Evolutionary conservation across 2,888 invertebrate genomes (phyloP), one percentile per base, ranked within the genome.

Genomic region (Micoletzkya japonica): DNA sequence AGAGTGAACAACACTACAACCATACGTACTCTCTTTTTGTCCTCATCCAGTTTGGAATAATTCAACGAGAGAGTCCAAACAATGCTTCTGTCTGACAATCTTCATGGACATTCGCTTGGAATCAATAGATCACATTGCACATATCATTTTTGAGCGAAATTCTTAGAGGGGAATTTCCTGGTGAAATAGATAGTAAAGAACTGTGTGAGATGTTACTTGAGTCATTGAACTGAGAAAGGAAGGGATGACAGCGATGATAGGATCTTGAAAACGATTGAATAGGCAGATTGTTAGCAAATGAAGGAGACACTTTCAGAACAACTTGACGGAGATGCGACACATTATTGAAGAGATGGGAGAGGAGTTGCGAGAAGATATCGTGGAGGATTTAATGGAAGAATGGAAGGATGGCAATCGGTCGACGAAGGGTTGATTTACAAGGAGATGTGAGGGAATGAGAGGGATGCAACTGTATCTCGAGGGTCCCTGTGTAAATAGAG

Each of bases 331-430:
- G n/a, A 44, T 60, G 24, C 60, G 60, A 14, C n/a, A 28, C 44
- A 4, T 60, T 2, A 60, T 60, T 32, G 60, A 60, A n/a, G 14
- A 60, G 26, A 60, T 60, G 60, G 60, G 60, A 20, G 60, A 60
- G 26, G 60, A 60, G 24, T 34, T 60, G n/a, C 37, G 32, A 32
- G 32, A n/a, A 30, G 60, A 60, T 28, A 39, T 60, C 37, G 60
- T 60, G 37, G 60, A 60, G 28, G 60, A 60, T 3, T 28, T 60
- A n/a, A 44, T 44, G 39, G 60, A 60, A 28, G 60, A 60, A 44
- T 44, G 44, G 44, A 44, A 44, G 14, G 14, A 44, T 44, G 44
- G 20, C 10, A 44, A 34, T n/a, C 34, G 26, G 26, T 36, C 24
- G n/a, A 2, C 10, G 37, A 30, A 59, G 24, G 36, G 32, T 36